Percentiles rank a stretch among this genome's conserved stretches.
These are phyloP conservation scores for Neotragus moschatus DNA, from an alignment of 2,113 vertebrate species.

Conservation along the genomic window DNA sequence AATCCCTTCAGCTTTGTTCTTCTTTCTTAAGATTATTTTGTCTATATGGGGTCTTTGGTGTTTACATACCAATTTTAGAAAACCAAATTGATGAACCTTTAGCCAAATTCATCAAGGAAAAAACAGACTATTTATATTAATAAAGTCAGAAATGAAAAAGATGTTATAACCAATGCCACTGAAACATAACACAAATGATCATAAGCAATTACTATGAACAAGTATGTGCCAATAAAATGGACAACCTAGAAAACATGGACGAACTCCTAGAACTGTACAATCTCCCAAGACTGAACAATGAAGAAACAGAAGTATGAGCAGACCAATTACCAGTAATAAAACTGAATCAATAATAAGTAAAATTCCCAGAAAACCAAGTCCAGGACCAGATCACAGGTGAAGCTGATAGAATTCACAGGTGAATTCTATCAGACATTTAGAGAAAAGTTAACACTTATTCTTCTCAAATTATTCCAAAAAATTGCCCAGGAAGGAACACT, in stretches of 20 bases:
- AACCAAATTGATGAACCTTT: neutral
- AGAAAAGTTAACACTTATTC: neutral
- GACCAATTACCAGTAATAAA: neutral
- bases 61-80: neutral
- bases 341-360: neutral
- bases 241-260: neutral
- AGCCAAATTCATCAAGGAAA: neutral
- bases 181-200: neutral
- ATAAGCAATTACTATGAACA: neutral
- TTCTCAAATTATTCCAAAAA: neutral
- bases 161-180: neutral
- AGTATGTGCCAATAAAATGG: neutral
- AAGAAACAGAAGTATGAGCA: neutral
- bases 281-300: neutral
- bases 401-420: no score
- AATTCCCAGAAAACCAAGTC: neutral
- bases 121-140: neutral
- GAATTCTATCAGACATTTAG: neutral
- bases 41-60: neutral
- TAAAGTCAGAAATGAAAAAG: neutral
- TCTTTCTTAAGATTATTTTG: neutral
- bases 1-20: neutral
- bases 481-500: neutral
- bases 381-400: neutral
- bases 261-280: neutral